Base-by-base conservation (phyloP, 2,113 vertebrate genomes). In the Labrus mixtus region DNA sequence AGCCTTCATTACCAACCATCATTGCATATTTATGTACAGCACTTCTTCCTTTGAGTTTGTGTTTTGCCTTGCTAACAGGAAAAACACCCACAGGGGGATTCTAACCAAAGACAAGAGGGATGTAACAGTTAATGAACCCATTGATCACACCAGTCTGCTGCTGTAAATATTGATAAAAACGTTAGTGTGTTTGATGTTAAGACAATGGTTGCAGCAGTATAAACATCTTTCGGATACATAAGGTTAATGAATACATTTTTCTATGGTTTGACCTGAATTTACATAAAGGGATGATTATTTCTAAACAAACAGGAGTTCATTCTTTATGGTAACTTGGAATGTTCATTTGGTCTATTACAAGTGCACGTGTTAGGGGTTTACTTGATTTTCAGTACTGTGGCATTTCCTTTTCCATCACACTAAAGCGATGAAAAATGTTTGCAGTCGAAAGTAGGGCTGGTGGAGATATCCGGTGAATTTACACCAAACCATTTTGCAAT, bases 141-240 rank as follows among this genome's bases (percentile, higher is more conserved):
- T 57, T 77, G 71, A 81, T 83, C 54, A 68, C 50, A 25, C 68
- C 15, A 33, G 33, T 55, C 78, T 29, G 43, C n/a, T 82, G 64
- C 37, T 73, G 48, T 64, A 76, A 81, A 77, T 65, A 75, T 70
- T 55, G 58, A 68, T 55, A 70, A 54, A 29, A 57, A 69, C 73
- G 58, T 55, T 15, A 51, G 13, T 23, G 36, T 50, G 29, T 71
- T 53, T 68, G 62, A 70, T 67, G 51, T 65, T 65, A 54, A 20
- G 12, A 50, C 48, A 50, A 23, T 20, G 19, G 61, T 29, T 67
- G 10, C 17, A 0, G 11, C 39, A 54, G 59, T 23, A 12, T 23
- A 3, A 36, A 48, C 15, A 55, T 10, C 12, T 10, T n/a, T 39
- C n/a, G 8, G 5, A 13, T 19, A 33, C 37, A 1, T 41, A 19